These are phyloP conservation scores for Galaxea fascicularis DNA, from an alignment of 92 coral and sea anemone species.

Conservation along the genomic window DNA sequence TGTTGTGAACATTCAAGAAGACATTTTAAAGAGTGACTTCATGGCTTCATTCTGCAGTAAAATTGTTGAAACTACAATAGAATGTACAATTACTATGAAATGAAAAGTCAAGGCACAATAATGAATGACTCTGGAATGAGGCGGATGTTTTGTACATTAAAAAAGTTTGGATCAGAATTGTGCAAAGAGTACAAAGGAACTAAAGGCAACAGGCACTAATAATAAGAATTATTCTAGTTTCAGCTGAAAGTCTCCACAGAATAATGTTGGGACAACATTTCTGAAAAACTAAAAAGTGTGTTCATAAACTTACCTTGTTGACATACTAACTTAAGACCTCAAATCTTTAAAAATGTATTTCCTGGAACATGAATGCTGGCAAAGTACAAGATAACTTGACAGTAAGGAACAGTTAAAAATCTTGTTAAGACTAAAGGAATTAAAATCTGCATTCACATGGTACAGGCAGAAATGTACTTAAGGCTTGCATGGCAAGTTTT, in stretches of 20 bases:
- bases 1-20: too few relatives aligned
- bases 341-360: background rate
- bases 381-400: conserved; percentile 7
- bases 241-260: too few relatives aligned
- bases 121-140: too few relatives aligned
- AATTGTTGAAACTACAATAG: too few relatives aligned
- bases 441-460: conserved; percentile 32
- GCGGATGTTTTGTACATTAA: too few relatives aligned
- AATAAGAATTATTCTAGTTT: too few relatives aligned
- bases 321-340: background rate
- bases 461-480: background rate
- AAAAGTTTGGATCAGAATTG: too few relatives aligned
- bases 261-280: background rate
- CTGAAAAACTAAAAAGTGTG: background rate
- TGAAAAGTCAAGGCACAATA: too few relatives aligned
- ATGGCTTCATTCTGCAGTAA: too few relatives aligned
- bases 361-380: conserved; percentile 32
- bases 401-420: conserved; percentile 39
- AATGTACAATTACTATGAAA: too few relatives aligned
- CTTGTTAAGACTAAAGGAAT: conserved; percentile 39
- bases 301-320: background rate
- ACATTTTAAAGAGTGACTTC: too few relatives aligned
- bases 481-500: background rate
- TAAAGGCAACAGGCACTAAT: too few relatives aligned
- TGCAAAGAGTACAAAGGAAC: background rate